phyloP scores from a whole-genome alignment of 2,888 invertebrate genomes.

The Tiphia femorata region DNA sequence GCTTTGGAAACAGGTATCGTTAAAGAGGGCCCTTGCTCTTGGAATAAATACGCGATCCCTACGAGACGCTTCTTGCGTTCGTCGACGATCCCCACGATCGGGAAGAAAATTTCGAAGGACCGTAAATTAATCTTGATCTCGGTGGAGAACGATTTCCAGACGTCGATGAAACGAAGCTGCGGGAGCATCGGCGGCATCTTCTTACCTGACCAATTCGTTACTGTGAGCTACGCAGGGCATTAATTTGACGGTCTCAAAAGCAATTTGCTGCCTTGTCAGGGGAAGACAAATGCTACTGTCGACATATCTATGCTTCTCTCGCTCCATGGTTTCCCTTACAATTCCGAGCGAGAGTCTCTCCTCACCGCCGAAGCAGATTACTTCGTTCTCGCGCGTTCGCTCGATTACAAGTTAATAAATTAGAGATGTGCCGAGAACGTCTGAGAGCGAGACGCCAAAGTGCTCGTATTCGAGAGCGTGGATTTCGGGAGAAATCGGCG shows the following conservation, averaged over 20 bases:
- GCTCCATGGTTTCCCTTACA: slow-evolving; percentile 6
- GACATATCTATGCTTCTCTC: slow-evolving; percentile 21
- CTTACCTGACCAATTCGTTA: slow-evolving; percentile 31
- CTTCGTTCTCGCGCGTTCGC: background rate
- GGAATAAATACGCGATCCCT: too few species aligned
- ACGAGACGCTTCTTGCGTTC: too few species aligned
- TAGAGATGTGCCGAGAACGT: slow-evolving; percentile 9
- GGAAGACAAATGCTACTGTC: slow-evolving; percentile 45
- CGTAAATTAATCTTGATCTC: too few species aligned
- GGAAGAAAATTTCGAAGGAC: too few species aligned
- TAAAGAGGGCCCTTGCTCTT: too few species aligned
- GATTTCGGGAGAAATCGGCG: too few species aligned
- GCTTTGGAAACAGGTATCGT: too few species aligned
- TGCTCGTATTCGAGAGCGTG: too few species aligned
- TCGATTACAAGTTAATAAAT: slow-evolving; percentile 33
- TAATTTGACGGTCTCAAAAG: slow-evolving; percentile 49
- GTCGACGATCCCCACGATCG: too few species aligned
- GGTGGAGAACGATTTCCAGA: too few species aligned
- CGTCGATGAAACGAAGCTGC: background rate
- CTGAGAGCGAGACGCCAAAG: too few species aligned
- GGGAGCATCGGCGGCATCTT: slow-evolving; percentile 9
- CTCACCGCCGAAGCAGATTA: background rate
- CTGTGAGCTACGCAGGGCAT: slow-evolving; percentile 27
- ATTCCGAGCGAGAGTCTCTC: slow-evolving; percentile 5
- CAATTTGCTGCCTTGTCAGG: slow-evolving; percentile 51